Evolutionary conservation across 2,797 vertebrate genomes (phyloP).

Genomic region (Silurus aristotelis): DNA sequence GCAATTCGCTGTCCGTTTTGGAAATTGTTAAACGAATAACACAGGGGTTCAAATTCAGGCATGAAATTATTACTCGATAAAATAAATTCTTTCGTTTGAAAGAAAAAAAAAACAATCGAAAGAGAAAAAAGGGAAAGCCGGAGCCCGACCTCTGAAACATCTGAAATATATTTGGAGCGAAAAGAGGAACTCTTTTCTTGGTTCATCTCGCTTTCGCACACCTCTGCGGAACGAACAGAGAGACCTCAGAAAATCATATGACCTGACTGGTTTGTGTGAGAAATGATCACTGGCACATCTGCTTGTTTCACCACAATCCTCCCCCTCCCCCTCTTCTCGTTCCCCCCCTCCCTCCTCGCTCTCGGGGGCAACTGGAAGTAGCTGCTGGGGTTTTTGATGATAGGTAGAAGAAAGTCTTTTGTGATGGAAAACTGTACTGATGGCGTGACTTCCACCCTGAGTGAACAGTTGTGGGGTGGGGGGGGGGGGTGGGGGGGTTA

Average conservation of each 20-base stretch:
- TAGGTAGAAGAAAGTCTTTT: constrained; percentile 66
- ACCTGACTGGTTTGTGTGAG: constrained; percentile 41
- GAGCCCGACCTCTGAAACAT: constrained; percentile 38
- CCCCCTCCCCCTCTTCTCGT: not conserved
- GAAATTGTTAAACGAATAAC: too few species aligned
- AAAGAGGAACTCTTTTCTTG: constrained; percentile 52
- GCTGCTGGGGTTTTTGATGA: constrained; percentile 64
- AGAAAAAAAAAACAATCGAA: not conserved
- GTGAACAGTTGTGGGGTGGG: constrained; percentile 14
- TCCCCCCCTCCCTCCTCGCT: constrained; percentile 11
- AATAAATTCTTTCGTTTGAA: too few species aligned
- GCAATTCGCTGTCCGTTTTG: too few species aligned
- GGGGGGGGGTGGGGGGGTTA: constrained; percentile 59
- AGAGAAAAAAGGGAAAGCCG: not conserved
- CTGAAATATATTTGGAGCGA: constrained; percentile 55
- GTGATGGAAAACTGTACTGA: constrained; percentile 78
- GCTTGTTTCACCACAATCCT: constrained; percentile 59
- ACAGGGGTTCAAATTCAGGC: too few species aligned
- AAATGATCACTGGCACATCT: constrained; percentile 58
- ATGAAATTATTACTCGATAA: too few species aligned
- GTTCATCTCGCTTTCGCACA: constrained; percentile 52
- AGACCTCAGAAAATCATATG: constrained; percentile 43
- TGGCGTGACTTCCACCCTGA: constrained; percentile 73
- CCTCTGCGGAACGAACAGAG: constrained; percentile 44
- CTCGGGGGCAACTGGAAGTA: constrained; percentile 47